A percentile compares a stretch with the other conserved stretches of the same genome.
Conservation (phyloP, 2,888 invertebrate species). For the Aleiodes leptofemur region DNA sequence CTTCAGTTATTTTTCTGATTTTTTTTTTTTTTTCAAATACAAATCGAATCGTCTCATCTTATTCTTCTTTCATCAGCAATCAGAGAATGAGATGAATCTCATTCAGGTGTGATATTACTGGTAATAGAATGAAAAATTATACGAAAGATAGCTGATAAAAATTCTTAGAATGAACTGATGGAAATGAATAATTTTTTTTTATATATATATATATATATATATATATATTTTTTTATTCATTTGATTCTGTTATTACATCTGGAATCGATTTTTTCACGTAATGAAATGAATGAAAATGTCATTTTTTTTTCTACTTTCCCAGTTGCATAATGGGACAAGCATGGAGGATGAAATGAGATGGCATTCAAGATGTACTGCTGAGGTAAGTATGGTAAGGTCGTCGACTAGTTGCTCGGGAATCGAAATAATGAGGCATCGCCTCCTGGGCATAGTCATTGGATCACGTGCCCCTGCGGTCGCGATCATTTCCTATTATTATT, state of each 20-base stretch:
- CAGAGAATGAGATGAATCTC: constrained; percentile 14
- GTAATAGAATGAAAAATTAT: too few species aligned
- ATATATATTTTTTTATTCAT: neutral
- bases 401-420: constrained; percentile 70
- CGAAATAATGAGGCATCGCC: constrained; percentile 69
- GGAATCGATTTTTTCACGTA: constrained; percentile 9
- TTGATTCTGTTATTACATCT: constrained; percentile 9
- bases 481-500: constrained; percentile 72
- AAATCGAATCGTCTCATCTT: neutral
- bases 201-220: too few species aligned
- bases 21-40: too few species aligned
- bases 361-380: constrained; percentile 60
- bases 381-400: constrained; percentile 63
- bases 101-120: constrained; percentile 7
- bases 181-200: neutral
- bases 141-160: too few species aligned
- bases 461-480: constrained; percentile 73
- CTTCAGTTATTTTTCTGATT: too few species aligned
- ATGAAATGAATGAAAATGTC: constrained; percentile 30
- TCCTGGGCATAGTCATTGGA: constrained; percentile 72
- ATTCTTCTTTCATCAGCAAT: neutral
- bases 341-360: constrained; percentile 38
- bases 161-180: too few species aligned
- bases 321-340: constrained; percentile 35
- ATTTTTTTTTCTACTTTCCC: neutral